Conservation (phyloP, 2,888 invertebrate genomes). For the Agrotis clavis region DNA sequence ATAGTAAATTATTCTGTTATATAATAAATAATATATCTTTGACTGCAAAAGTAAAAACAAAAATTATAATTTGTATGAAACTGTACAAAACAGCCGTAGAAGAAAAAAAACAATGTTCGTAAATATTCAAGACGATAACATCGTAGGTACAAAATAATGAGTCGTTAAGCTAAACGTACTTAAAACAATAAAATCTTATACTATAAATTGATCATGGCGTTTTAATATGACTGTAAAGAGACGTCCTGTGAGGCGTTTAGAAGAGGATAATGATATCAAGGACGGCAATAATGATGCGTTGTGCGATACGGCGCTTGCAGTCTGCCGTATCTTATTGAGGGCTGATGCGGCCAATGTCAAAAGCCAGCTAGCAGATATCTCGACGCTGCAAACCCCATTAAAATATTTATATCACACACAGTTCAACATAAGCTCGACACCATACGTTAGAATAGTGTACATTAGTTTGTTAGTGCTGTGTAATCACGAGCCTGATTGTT, state of each 20-base stretch:
- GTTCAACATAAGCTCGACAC: conserved; percentile 78
- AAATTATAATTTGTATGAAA: conserved; percentile 84
- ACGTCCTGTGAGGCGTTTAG: conserved; percentile 76
- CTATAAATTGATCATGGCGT: conserved; percentile 87
- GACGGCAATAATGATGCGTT: conserved; percentile 88
- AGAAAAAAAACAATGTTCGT: conserved; percentile 75
- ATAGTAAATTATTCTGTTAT: conserved; percentile 81
- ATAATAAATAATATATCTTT: conserved; percentile 84
- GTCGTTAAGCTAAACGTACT: conserved; percentile 84
- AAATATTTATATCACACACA: conserved; percentile 87
- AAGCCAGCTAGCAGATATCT: conserved; percentile 91
- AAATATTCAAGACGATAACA: conserved; percentile 82
- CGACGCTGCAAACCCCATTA: conserved; percentile 91
- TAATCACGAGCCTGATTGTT: conserved; percentile 74
- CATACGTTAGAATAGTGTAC: conserved; percentile 78
- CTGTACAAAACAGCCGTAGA: conserved; percentile 86
- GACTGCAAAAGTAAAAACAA: conserved; percentile 80
- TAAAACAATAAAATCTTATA: conserved; percentile 84
- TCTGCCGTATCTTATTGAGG: conserved; percentile 88
- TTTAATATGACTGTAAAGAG: conserved; percentile 85
- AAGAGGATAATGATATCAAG: conserved; percentile 78
- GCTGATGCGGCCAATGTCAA: conserved; percentile 90
- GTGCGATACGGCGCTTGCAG: conserved; percentile 86
- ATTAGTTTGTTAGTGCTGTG: conserved; percentile 86
- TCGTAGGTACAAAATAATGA: conserved; percentile 87